A percentile compares a stretch with the other conserved stretches of the same genome.
Conservation (phyloP, 2,797 vertebrate genomes). For the Aplochiton taeniatus region DNA sequence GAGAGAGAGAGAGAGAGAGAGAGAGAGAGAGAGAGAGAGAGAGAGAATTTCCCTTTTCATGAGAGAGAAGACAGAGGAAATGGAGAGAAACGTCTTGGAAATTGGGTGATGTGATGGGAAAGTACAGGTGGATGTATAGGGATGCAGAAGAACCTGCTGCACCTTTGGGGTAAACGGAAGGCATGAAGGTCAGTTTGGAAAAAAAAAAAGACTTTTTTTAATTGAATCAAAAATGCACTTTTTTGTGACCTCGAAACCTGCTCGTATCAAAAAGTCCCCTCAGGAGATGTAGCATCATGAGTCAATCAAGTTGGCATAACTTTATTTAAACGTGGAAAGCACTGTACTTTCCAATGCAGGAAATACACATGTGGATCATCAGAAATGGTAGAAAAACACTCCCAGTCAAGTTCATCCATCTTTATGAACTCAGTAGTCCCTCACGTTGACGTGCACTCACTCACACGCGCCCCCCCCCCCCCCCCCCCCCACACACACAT, state of each 20-base stretch:
- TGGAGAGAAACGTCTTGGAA: slow-evolving; percentile 36
- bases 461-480: not conserved
- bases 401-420: too few species aligned
- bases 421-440: not conserved
- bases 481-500: not conserved
- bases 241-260: too few species aligned
- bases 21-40: slow-evolving; percentile 17
- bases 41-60: too few species aligned
- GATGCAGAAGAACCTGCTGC: slow-evolving; percentile 1
- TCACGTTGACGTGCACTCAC: not conserved
- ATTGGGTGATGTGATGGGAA: slow-evolving; percentile 22
- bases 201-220: not conserved
- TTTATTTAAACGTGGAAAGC: too few species aligned
- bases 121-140: slow-evolving; percentile 19
- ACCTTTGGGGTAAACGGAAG: slow-evolving; percentile 7
- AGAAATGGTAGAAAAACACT: too few species aligned
- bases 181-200: slow-evolving; percentile 1
- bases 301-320: too few species aligned
- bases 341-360: too few species aligned
- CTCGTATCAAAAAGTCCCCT: too few species aligned
- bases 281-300: too few species aligned
- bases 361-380: too few species aligned
- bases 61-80: slow-evolving; percentile 33
- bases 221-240: not conserved
- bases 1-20: slow-evolving; percentile 31